phyloP scores from a whole-genome alignment of 2,113 vertebrate genomes.

The Piaya cayana region DNA sequence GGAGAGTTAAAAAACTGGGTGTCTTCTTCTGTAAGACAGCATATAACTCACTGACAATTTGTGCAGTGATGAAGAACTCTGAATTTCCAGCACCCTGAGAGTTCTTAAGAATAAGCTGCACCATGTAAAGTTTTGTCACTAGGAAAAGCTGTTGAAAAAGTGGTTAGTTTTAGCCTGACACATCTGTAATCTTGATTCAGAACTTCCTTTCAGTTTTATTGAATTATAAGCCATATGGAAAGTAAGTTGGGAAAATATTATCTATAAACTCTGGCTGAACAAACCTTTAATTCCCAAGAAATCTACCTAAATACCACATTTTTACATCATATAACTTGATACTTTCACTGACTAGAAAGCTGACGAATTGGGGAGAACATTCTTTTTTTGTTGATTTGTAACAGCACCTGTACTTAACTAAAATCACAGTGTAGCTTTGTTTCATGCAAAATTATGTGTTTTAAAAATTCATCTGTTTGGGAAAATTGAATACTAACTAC shows the following conservation, averaged over 20 bases:
- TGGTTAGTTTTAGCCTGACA: background rate
- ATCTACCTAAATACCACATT: constrained; percentile 26
- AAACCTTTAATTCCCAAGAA: constrained; percentile 21
- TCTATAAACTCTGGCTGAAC: background rate
- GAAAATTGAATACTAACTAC: background rate
- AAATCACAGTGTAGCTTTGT: background rate
- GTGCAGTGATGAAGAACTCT: background rate
- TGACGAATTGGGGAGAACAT: constrained; percentile 9
- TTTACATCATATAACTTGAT: constrained; percentile 36
- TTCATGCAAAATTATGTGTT: constrained; percentile 20
- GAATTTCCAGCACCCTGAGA: background rate
- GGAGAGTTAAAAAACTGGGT: background rate
- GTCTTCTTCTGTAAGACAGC: background rate
- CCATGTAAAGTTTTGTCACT: background rate
- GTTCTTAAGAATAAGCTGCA: background rate
- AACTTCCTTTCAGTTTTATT: background rate
- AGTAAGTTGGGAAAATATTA: background rate
- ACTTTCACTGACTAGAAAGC: constrained; percentile 45
- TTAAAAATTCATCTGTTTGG: constrained; percentile 34
- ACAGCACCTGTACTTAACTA: constrained; percentile 20
- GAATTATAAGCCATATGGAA: constrained; percentile 14
- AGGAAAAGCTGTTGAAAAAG: background rate
- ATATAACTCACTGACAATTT: background rate
- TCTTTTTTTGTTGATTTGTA: constrained; percentile 51
- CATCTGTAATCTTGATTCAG: background rate